Base-by-base conservation (phyloP, 37 sponge, comb jelly and placozoan species). In the Dysidea cf. avara region DNA sequence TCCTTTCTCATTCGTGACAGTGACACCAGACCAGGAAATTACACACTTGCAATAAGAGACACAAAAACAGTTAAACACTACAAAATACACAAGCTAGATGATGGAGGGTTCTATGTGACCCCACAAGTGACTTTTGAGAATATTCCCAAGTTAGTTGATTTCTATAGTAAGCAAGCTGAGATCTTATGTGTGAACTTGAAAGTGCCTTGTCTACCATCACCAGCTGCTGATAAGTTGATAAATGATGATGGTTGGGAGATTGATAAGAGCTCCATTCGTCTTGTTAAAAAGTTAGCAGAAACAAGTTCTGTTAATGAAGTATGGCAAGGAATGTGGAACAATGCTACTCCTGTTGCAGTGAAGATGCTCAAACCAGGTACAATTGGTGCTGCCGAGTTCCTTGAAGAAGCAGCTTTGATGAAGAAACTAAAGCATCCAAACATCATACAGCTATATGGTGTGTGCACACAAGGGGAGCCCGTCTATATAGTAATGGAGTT, bases 331-430 rank as follows among this genome's bases (percentile, higher is more conserved):
- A 50, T 92, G 60, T 98, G 96, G 96, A 98, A 98, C 54, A 77
- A 76, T 38, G 85, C 96, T 1, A 95, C 94, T 0, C 59, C 39
- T 0, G 99, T 98, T 53, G 99, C 99, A 35, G 92, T 98, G 16
- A 98, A 98, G 79, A 95, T 96, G 14, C 83, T 98, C 76, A 98
- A 98, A 51, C 83, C 85, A 51, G 99, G 99, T 0, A 95, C 96
- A 50, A 98, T 98, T 96, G 84, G 94, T 39, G 71, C 77, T 6
- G 53, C 68, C 3, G 96, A 95, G 56, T 98, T 98, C 75, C 87
- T 98, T 0, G 88, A 98, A 58, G 99, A 96, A 56, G 96, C 96
- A 0, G 67, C 72, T 11, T 82, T 96, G 28, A 97, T 97, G 99
- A 97, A 95, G n/a, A n/a, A n/a, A n/a, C n/a, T n/a, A n/a, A n/a